Conservation (phyloP, 2,113 vertebrate genomes). For the Holacanthus passer region DNA sequence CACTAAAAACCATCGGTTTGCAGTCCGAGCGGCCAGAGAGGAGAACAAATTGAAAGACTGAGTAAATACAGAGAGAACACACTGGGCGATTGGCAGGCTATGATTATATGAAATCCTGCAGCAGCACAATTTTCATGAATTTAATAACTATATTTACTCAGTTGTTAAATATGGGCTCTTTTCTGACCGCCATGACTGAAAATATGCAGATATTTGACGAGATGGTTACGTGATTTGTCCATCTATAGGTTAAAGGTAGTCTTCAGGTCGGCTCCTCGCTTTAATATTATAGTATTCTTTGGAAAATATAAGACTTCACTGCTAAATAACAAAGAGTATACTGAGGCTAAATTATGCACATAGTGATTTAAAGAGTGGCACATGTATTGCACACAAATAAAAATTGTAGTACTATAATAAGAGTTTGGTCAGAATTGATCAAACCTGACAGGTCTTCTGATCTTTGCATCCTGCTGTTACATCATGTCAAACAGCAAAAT, state of each 20-base stretch:
- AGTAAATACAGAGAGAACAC: not conserved
- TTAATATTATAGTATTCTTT: not conserved
- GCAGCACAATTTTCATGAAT: slow-evolving; percentile 13
- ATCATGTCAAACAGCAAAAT: not conserved
- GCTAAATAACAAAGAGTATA: not conserved
- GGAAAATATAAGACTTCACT: not conserved
- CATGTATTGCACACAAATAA: too few relatives aligned
- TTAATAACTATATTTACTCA: slow-evolving; percentile 3
- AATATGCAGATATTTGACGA: not conserved
- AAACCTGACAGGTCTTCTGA: not conserved
- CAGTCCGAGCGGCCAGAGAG: not conserved
- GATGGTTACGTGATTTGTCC: not conserved
- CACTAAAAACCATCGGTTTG: not conserved
- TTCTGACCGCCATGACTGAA: not conserved
- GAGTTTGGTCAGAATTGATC: too few relatives aligned
- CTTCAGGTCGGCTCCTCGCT: not conserved
- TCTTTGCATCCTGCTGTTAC: not conserved
- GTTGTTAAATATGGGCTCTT: not conserved
- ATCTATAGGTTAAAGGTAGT: not conserved
- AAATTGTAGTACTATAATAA: too few relatives aligned
- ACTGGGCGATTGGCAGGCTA: not conserved
- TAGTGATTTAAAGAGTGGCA: not conserved
- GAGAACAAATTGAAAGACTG: not conserved
- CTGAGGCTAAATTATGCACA: not conserved
- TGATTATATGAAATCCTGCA: slow-evolving; percentile 1